Evolutionary conservation across 2,888 invertebrate species (phyloP).

Genomic region (Physocephala rufipes): DNA sequence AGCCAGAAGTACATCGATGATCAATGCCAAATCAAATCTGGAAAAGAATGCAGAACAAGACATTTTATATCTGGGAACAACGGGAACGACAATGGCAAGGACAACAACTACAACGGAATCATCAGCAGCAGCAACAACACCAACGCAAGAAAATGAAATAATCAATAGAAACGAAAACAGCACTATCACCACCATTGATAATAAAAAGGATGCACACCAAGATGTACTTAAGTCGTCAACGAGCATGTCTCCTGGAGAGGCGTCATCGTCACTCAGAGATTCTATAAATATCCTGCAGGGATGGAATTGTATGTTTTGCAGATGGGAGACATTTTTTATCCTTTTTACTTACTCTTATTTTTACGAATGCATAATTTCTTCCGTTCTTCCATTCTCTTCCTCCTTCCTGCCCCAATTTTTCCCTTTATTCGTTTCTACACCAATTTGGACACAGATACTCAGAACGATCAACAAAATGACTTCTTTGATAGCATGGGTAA

Average conservation of each 20-base stretch:
- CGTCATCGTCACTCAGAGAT: conserved; percentile 48
- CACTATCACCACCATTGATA: conserved; percentile 48
- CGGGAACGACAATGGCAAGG: conserved; percentile 44
- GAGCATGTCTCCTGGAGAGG: conserved; percentile 64
- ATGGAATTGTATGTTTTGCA: conserved; percentile 62
- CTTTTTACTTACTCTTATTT: not conserved
- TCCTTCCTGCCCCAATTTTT: not conserved
- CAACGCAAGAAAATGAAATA: too few relatives aligned
- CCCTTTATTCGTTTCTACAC: not conserved
- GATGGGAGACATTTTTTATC: conserved; percentile 38
- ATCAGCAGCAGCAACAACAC: conserved; percentile 36
- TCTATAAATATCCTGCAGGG: conserved; percentile 57
- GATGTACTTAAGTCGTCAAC: conserved; percentile 64
- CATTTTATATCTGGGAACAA: conserved; percentile 35
- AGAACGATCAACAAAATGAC: not conserved
- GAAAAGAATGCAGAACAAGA: not conserved
- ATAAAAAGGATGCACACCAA: conserved; percentile 58
- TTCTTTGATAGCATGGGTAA: conserved; percentile 9
- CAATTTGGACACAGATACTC: conserved; percentile 23
- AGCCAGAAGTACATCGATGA: conserved; percentile 50
- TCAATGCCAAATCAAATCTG: too few relatives aligned
- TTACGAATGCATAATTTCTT: not conserved
- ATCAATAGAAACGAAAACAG: conserved; percentile 47
- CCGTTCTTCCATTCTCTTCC: not conserved
- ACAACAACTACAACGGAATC: conserved; percentile 39